phyloP scores from a whole-genome alignment of 2,113 vertebrate genomes.

The Gracilinanus agilis region DNA sequence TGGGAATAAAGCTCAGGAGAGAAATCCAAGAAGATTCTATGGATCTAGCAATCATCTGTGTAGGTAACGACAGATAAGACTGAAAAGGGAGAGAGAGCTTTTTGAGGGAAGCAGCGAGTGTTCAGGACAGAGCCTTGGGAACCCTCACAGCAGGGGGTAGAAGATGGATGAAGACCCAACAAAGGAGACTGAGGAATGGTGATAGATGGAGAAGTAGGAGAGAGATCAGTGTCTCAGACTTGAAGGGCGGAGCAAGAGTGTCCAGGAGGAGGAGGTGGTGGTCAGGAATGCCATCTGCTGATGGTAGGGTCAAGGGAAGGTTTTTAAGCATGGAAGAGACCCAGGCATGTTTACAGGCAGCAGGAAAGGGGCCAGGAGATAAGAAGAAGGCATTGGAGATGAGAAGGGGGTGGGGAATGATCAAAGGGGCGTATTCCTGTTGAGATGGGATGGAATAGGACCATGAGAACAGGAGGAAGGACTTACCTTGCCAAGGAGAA shows the following conservation, averaged over 20 bases:
- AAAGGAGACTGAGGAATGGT: not conserved
- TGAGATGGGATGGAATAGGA: not conserved
- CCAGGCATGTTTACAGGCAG: not conserved
- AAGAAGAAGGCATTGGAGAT: constrained; percentile 5
- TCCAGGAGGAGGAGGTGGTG: not conserved
- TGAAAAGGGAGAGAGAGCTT: not conserved
- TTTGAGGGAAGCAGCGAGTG: not conserved
- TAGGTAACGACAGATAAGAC: not conserved
- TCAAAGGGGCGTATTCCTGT: not conserved
- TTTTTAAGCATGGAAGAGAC: not conserved
- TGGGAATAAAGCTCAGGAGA: not conserved
- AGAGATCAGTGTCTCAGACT: not conserved
- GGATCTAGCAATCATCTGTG: not conserved
- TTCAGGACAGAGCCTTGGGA: not conserved
- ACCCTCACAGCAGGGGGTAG: not conserved
- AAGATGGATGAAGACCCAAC: not conserved
- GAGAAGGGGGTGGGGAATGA: not conserved
- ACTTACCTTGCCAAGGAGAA: not conserved
- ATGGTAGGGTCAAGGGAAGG: not conserved
- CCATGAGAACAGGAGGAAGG: not conserved
- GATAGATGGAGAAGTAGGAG: not conserved
- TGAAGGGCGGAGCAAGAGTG: not conserved
- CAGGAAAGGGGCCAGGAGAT: not conserved
- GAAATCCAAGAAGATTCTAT: not conserved
- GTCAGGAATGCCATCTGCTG: not conserved